Base-by-base conservation (phyloP, 2,797 vertebrate species). In the Miichthys miiuy region DNA sequence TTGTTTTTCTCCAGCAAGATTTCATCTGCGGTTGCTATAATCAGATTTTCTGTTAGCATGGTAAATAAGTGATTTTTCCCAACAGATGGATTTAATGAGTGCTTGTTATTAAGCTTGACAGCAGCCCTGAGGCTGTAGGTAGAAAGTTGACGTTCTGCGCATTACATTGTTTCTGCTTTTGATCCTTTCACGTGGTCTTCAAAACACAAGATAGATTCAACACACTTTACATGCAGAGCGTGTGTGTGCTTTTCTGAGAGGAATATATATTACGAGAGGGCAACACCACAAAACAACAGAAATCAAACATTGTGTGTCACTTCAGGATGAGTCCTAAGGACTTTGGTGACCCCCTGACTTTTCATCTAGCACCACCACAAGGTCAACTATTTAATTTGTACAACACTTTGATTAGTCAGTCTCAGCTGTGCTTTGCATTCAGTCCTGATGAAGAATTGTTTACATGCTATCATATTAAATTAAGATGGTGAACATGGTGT, bases 81-180 rank as follows among this genome's bases (percentile, higher is more conserved):
- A 83, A 66, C 27, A 75, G 70, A 86, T 41, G 13, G 66, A 66
- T 83, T 75, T 85, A 86, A 87, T 83, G 80, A 73, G 67, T 81
- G 73, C 80, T 85, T 64, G 79, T 90, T 89, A 87, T 84, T 81
- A 73, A 42, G 81, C 67, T 70, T 82, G 84, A 88, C 83, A 80
- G 82, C 63, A 75, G 71, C 75, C 72, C 81, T 61, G 72, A 73
- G 70, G 75, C 67, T 63, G 51, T 34, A 80, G 87, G 85, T 85
- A 75, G 79, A 66, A 87, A 81, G 62, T 78, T 89, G 78, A 75
- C 20, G 9, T 47, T 21, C 48, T 42, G 65, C 68, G 25, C 42
- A 80, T 80, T 69, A 77, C 58, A 78, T 69, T 83, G 64, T 80
- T 67, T 68, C 58, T 85, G 80, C 76, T 86, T 89, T 84, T 90